Evolutionary conservation across 2,113 vertebrate species (phyloP).

Genomic region (Sapajus apella): DNA sequence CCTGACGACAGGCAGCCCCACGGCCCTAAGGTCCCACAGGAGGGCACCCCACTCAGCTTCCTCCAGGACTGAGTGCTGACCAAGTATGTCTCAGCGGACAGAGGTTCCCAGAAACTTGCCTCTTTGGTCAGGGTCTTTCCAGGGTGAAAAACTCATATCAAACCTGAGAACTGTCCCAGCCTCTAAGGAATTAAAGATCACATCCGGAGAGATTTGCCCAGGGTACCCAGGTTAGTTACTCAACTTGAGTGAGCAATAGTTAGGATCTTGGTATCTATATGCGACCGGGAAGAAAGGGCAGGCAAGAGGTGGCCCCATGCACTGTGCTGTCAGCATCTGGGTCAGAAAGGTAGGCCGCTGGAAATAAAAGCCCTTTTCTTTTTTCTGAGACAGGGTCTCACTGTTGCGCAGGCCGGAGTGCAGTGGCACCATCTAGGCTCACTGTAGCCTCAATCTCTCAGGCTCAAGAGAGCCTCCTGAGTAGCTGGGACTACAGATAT

Average conservation of each 20-base stretch:
- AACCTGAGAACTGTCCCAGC: neutral
- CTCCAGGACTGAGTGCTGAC: neutral
- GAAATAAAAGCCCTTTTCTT: neutral
- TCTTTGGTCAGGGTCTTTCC: neutral
- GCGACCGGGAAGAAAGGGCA: neutral
- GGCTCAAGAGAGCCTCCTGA: no score
- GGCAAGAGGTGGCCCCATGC: no score
- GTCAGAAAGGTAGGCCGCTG: neutral
- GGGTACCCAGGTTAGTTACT: neutral
- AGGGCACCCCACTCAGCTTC: neutral
- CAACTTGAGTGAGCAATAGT: neutral
- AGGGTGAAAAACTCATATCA: neutral
- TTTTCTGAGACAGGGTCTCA: no score
- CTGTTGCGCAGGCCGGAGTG: no score
- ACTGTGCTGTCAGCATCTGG: neutral
- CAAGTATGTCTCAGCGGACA: neutral
- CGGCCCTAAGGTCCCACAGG: neutral
- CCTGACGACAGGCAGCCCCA: neutral
- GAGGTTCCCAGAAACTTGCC: neutral
- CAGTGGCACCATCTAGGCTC: no score
- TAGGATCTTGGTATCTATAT: neutral
- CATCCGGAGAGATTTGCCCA: neutral
- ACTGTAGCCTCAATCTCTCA: no score
- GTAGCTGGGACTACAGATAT: no score
- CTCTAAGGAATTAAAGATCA: neutral